Conservation (phyloP, 2,797 vertebrate genomes). For the Halcyon smyrnensis region DNA sequence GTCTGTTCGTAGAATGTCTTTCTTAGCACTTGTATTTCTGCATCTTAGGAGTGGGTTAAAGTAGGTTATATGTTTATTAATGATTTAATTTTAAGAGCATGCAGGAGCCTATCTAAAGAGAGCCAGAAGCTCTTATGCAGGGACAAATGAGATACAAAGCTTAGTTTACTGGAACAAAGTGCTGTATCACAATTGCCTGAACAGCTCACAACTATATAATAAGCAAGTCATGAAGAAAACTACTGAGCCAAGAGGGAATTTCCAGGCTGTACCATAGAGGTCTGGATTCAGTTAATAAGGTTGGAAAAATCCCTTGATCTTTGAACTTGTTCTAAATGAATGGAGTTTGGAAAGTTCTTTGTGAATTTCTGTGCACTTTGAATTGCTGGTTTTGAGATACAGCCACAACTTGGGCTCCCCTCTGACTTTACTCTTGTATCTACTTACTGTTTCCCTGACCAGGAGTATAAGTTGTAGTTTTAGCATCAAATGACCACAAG, state of each 20-base stretch:
- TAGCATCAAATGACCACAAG: rapidly evolving
- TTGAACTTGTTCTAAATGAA: not conserved
- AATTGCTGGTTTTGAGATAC: not conserved
- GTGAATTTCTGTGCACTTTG: not conserved
- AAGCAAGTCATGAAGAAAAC: not conserved
- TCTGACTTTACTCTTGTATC: not conserved
- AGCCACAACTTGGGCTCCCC: rapidly evolving
- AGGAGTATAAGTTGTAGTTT: not conserved
- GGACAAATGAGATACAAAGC: not conserved
- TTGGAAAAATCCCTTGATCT: not conserved
- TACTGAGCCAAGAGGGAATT: not conserved
- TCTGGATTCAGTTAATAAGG: not conserved
- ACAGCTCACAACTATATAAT: not conserved
- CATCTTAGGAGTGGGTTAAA: not conserved
- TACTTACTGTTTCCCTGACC: not conserved
- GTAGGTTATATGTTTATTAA: not conserved
- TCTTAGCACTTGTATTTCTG: not conserved
- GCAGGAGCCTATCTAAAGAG: not conserved
- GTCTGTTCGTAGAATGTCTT: not conserved
- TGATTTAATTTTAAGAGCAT: not conserved
- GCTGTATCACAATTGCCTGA: not conserved
- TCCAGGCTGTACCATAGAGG: rapidly evolving
- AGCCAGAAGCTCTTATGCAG: not conserved
- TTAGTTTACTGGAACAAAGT: not conserved
- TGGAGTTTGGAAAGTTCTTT: not conserved